Conservation (phyloP, 2,888 invertebrate genomes). For the Penaeus monodon region DNA sequence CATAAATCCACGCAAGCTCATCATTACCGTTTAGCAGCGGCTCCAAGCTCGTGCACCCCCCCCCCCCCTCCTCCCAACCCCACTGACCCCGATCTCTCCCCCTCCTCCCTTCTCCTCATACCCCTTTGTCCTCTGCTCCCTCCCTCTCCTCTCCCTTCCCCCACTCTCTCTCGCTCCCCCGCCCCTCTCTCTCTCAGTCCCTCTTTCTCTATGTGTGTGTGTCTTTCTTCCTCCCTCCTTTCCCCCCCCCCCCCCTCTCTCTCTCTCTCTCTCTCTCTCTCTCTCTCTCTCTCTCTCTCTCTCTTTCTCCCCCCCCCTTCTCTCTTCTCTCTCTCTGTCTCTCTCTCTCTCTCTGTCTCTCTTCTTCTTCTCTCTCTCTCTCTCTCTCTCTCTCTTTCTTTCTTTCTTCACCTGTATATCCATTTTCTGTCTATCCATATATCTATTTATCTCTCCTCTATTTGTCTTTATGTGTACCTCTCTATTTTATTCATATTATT, state of each 20-base stretch:
- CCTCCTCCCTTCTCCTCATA: background rate
- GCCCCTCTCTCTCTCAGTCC: background rate
- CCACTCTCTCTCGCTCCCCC: background rate
- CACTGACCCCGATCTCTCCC: background rate
- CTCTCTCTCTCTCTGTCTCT: background rate
- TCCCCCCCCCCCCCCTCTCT: background rate
- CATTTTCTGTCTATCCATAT: too few relatives aligned
- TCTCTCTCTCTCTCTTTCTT: too few relatives aligned
- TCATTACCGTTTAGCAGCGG: slow-evolving; percentile 34
- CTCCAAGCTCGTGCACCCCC: slow-evolving; percentile 1
- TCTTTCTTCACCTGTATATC: too few relatives aligned
- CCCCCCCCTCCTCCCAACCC: background rate
- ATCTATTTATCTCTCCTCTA: too few relatives aligned
- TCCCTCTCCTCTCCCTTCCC: background rate
- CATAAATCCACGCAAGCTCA: slow-evolving; percentile 47
- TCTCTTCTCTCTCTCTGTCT: background rate
- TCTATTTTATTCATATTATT: too few relatives aligned
- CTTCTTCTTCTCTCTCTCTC: too few relatives aligned
- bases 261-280: slow-evolving; percentile 17
- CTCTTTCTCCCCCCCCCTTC: too few relatives aligned
- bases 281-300: background rate
- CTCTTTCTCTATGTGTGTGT: too few relatives aligned
- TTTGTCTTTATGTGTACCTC: too few relatives aligned
- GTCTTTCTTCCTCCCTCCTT: slow-evolving; percentile 1
- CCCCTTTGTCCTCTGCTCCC: background rate